These are phyloP conservation scores for Odontophorus gujanensis DNA, from an alignment of 2,113 vertebrate species.

Conservation along the genomic window DNA sequence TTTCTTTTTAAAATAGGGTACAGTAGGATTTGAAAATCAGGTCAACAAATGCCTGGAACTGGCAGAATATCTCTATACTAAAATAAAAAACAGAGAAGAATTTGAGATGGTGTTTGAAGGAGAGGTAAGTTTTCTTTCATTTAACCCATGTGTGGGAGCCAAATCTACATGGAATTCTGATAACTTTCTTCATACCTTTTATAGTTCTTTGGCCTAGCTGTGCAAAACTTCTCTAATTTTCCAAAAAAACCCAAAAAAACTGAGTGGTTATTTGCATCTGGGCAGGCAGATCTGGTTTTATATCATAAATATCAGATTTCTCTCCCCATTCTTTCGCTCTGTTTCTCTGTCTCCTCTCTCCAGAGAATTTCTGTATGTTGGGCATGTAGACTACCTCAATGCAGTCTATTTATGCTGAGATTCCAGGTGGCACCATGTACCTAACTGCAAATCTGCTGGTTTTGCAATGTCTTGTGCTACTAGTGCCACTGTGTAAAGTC, in stretches of 20 bases:
- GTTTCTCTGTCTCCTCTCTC: neutral
- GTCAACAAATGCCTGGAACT: conserved; percentile 97
- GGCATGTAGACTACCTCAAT: neutral
- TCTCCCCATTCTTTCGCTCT: neutral
- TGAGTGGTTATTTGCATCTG: neutral
- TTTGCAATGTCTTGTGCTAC: neutral
- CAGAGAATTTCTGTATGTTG: neutral
- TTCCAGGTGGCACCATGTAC: neutral
- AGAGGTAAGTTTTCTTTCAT: conserved; percentile 82
- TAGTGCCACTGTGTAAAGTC: neutral
- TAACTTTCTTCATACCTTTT: neutral
- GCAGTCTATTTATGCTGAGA: neutral
- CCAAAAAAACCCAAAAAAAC: neutral
- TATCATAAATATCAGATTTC: neutral
- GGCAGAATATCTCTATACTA: conserved; percentile 92
- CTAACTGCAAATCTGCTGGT: neutral
- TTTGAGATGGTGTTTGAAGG: conserved; percentile 95
- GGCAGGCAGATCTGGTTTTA: too few relatives aligned
- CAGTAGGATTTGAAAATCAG: conserved; percentile 95
- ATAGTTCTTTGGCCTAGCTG: neutral
- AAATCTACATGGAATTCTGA: neutral
- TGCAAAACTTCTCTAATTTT: neutral
- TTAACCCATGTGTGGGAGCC: neutral
- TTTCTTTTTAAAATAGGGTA: conserved; percentile 84
- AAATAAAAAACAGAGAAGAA: conserved; percentile 93